A percentile compares a stretch with the other conserved stretches of the same genome.
Conservation (phyloP, 2,888 invertebrate genomes). For the Tricholauxania praeusta region DNA sequence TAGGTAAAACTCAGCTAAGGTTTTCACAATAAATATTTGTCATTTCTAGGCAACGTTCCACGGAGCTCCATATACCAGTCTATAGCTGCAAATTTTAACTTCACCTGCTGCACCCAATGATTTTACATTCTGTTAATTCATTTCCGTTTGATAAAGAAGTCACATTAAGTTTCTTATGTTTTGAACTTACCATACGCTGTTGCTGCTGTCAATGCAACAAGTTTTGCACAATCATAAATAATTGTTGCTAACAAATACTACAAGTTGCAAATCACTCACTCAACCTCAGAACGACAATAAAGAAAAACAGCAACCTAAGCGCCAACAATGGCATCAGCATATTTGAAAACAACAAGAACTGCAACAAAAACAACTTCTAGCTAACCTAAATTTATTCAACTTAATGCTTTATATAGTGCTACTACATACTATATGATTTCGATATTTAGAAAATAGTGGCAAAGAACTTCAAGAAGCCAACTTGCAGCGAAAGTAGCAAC, state of each 20-base stretch:
- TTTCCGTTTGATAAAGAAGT: no score
- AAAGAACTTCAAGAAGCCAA: background rate
- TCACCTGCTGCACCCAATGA: no score
- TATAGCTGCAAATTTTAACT: no score
- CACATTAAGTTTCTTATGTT: no score
- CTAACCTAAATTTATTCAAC: background rate
- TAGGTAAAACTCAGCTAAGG: no score
- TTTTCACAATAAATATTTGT: no score
- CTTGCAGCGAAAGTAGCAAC: background rate
- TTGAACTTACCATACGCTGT: background rate
- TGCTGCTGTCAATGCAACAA: slow-evolving; percentile 1
- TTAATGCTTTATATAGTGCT: background rate
- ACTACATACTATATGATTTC: background rate
- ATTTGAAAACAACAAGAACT: slow-evolving; percentile 2
- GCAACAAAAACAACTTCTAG: no score
- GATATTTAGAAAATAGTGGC: background rate
- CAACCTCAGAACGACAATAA: slow-evolving; percentile 6
- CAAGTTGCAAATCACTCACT: slow-evolving; percentile 15
- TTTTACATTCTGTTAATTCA: no score
- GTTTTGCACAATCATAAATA: slow-evolving; percentile 14
- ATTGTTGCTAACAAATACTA: slow-evolving; percentile 1
- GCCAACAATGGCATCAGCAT: slow-evolving; percentile 11
- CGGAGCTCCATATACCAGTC: no score
- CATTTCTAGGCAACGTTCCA: no score
- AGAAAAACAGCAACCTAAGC: slow-evolving; percentile 7